Conservation (phyloP, 2,888 invertebrate genomes). For the Phalangium opilio region DNA sequence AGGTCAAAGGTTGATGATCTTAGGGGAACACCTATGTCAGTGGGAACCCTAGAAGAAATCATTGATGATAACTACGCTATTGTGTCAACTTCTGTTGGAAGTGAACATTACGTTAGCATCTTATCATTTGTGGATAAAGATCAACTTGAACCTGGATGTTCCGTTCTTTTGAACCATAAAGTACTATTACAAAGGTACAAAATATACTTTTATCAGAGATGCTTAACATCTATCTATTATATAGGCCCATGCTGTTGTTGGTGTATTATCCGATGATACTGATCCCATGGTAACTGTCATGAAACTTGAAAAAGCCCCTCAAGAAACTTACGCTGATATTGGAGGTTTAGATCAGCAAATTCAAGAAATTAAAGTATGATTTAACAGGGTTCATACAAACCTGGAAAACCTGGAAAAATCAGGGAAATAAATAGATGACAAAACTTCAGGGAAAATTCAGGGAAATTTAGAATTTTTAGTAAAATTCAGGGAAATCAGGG, state of each 20-base stretch:
- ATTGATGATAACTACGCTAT: slow-evolving; percentile 99
- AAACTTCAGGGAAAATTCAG: too few relatives aligned
- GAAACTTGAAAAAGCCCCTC: slow-evolving; percentile 98
- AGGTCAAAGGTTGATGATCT: slow-evolving; percentile 96
- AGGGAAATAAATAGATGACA: too few relatives aligned
- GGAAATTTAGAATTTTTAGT: too few relatives aligned
- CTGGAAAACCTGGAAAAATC: too few relatives aligned
- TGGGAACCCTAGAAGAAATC: slow-evolving; percentile 97
- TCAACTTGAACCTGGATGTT: slow-evolving; percentile 95
- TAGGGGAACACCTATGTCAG: slow-evolving; percentile 98
- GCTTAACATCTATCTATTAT: slow-evolving; percentile 1
- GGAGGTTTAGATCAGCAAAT: slow-evolving; percentile 95
- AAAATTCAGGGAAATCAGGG: too few relatives aligned
- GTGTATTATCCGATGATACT: slow-evolving; percentile 94
- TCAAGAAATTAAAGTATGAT: slow-evolving; percentile 64
- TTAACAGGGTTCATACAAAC: too few relatives aligned
- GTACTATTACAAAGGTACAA: too few relatives aligned
- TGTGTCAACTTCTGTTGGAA: slow-evolving; percentile 86
- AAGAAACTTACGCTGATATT: slow-evolving; percentile 98
- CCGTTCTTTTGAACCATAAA: slow-evolving; percentile 95
- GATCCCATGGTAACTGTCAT: slow-evolving; percentile 99
- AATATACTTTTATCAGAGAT: too few relatives aligned
- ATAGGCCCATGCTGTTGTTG: slow-evolving; percentile 94
- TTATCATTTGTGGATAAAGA: slow-evolving; percentile 99
- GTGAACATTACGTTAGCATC: slow-evolving; percentile 98